Conservation (phyloP, 1,140 invertebrate genomes). For the Caenorhabditis tropicalis region DNA sequence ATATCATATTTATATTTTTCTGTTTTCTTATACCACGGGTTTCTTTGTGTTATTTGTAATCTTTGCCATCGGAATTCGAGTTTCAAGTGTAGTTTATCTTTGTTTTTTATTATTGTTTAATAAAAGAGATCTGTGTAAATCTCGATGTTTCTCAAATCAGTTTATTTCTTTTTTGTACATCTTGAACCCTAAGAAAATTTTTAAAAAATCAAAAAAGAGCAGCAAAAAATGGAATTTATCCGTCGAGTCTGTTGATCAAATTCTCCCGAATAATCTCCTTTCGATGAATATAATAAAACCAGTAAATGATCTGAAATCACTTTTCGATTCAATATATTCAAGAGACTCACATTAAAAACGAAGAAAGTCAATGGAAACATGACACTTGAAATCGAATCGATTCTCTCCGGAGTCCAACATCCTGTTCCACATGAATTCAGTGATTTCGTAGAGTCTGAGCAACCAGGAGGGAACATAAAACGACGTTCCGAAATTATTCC, state of each 20-base stretch:
- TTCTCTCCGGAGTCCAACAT: slow-evolving; percentile 64
- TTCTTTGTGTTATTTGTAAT: not conserved
- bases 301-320: slow-evolving; percentile 59
- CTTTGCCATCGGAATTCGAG: not conserved
- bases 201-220: not conserved
- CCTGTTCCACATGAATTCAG: not conserved
- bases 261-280: slow-evolving; percentile 45
- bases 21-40: not conserved
- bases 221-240: not conserved
- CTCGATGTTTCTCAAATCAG: too few species aligned
- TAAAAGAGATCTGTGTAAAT: too few species aligned
- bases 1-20: not conserved
- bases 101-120: too few species aligned
- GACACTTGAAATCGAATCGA: slow-evolving; percentile 62
- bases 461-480: slow-evolving; percentile 66
- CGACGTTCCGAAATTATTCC: slow-evolving; percentile 62
- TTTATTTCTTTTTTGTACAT: too few species aligned
- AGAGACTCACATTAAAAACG: slow-evolving; percentile 55
- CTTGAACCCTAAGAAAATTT: too few species aligned
- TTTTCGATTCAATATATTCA: not conserved
- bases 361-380: slow-evolving; percentile 63
- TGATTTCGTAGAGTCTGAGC: slow-evolving; percentile 27
- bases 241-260: slow-evolving; percentile 24
- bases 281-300: slow-evolving; percentile 56
- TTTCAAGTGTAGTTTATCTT: not conserved